These are phyloP conservation scores for Myripristis murdjan DNA, from an alignment of 2,797 vertebrate species.

Conservation along the genomic window DNA sequence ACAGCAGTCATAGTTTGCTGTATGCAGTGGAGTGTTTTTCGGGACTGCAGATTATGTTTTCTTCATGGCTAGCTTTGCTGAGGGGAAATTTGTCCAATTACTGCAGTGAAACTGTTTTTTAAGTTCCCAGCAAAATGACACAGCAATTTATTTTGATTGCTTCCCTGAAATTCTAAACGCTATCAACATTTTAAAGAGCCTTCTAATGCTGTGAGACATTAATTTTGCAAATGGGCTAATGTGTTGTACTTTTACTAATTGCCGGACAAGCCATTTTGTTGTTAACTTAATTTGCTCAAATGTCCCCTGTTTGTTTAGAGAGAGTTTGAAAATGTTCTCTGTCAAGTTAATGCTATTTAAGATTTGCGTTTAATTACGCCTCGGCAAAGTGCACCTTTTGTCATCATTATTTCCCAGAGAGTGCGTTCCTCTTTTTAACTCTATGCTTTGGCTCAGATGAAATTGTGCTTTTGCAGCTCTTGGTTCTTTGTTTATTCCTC, in stretches of 20 bases:
- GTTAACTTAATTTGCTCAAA: slow-evolving; percentile 34
- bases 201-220: slow-evolving; percentile 16
- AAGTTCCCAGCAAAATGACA: slow-evolving; percentile 28
- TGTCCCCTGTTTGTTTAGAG: slow-evolving; percentile 3
- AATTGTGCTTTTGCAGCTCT: neutral
- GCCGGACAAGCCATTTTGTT: slow-evolving; percentile 25
- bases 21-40: slow-evolving; percentile 30
- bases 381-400: slow-evolving; percentile 12
- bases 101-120: slow-evolving; percentile 25
- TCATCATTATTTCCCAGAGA: neutral
- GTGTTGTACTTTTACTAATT: slow-evolving; percentile 1
- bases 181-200: slow-evolving; percentile 30
- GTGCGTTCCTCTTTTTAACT: neutral
- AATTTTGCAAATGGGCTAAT: slow-evolving; percentile 5
- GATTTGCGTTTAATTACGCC: neutral
- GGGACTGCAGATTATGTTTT: slow-evolving; percentile 48
- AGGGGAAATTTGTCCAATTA: slow-evolving; percentile 42
- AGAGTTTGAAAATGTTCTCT: neutral
- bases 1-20: slow-evolving; percentile 1
- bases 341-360: slow-evolving; percentile 2
- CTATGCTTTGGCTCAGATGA: neutral
- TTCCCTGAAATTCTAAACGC: slow-evolving; percentile 12
- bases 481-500: neutral
- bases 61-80: slow-evolving; percentile 1
- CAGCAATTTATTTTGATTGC: slow-evolving; percentile 30